phyloP scores from a whole-genome alignment of 2,888 invertebrate genomes.

The Apodemia hepburni region DNA sequence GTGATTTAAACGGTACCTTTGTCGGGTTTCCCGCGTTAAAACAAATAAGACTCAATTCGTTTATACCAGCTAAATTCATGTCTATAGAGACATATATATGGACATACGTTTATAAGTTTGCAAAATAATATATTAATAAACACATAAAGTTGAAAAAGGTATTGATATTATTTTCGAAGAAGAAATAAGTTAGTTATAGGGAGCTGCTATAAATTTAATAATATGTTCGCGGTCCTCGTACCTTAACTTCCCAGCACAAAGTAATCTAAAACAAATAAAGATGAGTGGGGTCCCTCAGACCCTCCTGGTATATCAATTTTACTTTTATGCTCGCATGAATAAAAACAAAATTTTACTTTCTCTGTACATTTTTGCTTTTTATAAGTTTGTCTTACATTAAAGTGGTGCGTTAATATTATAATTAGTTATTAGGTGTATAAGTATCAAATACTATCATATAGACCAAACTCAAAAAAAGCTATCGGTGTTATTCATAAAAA shows the following conservation, averaged over 20 bases:
- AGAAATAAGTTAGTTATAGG: slow-evolving; percentile 45
- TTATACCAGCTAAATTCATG: too few species aligned
- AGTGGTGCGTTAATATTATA: background rate
- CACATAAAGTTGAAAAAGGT: slow-evolving; percentile 60
- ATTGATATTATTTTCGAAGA: slow-evolving; percentile 53
- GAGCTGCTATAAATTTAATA: slow-evolving; percentile 54
- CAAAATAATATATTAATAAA: background rate
- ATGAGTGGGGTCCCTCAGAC: slow-evolving; percentile 63
- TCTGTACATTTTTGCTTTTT: slow-evolving; percentile 33
- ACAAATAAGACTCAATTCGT: too few species aligned
- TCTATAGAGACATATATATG: too few species aligned
- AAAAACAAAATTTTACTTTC: slow-evolving; percentile 56
- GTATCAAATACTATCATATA: too few species aligned
- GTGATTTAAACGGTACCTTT: too few species aligned
- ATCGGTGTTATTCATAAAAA: too few species aligned
- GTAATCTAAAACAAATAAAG: slow-evolving; percentile 77
- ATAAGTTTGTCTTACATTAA: background rate
- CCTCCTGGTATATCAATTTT: slow-evolving; percentile 62
- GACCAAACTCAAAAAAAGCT: too few species aligned
- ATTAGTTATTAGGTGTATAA: too few species aligned
- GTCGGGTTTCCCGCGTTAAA: too few species aligned
- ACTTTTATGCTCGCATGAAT: slow-evolving; percentile 60
- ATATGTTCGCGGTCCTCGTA: slow-evolving; percentile 51
- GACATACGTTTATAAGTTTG: too few species aligned
- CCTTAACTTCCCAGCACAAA: slow-evolving; percentile 62